Evolutionary conservation across 2,113 vertebrate genomes (phyloP).

Genomic region (Marmota flaviventris): DNA sequence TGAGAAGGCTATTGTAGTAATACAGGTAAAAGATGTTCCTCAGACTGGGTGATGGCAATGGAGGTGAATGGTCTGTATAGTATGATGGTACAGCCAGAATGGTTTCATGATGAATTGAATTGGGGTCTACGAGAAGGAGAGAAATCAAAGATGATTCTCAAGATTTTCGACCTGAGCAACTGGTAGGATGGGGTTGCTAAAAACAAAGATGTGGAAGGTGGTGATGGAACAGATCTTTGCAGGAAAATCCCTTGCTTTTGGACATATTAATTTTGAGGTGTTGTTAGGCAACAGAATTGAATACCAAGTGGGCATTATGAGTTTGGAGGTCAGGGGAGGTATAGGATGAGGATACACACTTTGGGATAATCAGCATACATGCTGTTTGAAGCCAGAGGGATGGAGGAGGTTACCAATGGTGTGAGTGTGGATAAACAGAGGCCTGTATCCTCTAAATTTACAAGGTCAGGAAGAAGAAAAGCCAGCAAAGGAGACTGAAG

Average conservation of each 20-base stretch:
- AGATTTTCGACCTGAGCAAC: neutral
- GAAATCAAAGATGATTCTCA: neutral
- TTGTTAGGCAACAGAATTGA: constrained; percentile 1
- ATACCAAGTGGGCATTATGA: neutral
- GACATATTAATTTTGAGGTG: neutral
- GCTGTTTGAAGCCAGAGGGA: neutral
- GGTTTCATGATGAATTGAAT: neutral
- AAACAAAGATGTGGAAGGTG: neutral
- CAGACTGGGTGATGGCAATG: neutral
- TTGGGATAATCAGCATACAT: neutral
- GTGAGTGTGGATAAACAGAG: neutral
- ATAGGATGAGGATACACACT: neutral
- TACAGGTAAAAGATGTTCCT: neutral
- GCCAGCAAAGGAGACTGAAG: neutral
- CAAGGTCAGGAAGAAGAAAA: neutral
- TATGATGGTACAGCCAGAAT: neutral
- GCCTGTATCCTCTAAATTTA: neutral
- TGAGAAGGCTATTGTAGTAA: neutral
- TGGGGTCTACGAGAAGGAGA: neutral
- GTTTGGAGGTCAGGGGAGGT: neutral
- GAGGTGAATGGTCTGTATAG: neutral
- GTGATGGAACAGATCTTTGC: neutral
- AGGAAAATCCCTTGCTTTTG: constrained; percentile 37
- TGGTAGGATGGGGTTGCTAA: neutral
- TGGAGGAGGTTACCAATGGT: neutral